Evolutionary conservation across 2,797 vertebrate species (phyloP).

Genomic region (Spondyliosoma cantharus): DNA sequence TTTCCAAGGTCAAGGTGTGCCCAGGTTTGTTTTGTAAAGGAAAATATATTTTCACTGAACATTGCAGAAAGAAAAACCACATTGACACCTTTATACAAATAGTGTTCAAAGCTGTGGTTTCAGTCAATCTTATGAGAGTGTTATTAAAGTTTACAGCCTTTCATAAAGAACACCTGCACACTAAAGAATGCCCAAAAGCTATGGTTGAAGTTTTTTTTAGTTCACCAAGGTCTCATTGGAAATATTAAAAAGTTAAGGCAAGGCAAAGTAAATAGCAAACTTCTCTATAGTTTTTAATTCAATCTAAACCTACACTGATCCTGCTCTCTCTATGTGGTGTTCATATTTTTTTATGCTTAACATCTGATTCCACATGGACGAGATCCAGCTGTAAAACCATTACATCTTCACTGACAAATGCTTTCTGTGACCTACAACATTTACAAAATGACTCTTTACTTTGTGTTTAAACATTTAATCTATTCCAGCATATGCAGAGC

Average conservation of each 20-base stretch:
- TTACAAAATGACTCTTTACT: neutral
- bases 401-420: neutral
- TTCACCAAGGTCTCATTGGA: neutral
- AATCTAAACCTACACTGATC: neutral
- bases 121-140: neutral
- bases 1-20: conserved; percentile 42
- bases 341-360: neutral
- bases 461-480: neutral
- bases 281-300: neutral
- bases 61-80: neutral
- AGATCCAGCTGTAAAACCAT: neutral
- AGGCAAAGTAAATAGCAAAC: neutral
- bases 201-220: neutral
- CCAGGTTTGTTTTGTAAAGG: conserved; percentile 28
- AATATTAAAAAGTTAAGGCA: neutral
- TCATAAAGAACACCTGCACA: neutral
- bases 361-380: neutral
- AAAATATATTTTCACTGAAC: conserved; percentile 18
- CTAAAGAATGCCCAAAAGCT: conserved; percentile 3
- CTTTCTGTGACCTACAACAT: neutral
- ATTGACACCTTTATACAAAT: neutral
- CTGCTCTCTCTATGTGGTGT: neutral
- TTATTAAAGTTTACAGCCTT: conserved; percentile 3
- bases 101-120: neutral
- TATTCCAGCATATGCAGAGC: neutral